Percentiles rank a stretch among this genome's conserved stretches.
phyloP scores from a whole-genome alignment of 2,888 invertebrate genomes.

The Bombylius discolor region DNA sequence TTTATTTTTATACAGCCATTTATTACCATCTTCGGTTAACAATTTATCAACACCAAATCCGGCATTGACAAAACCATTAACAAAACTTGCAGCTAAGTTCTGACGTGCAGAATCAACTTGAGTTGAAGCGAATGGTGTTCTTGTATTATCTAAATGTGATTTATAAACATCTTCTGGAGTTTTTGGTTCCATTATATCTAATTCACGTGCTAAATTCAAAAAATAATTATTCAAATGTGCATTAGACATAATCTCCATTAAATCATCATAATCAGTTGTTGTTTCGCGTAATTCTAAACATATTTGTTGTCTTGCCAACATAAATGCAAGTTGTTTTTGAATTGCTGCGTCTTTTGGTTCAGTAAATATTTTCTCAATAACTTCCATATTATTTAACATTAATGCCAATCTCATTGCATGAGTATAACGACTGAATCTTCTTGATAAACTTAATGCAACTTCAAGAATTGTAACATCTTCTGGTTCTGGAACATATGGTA shows the following conservation, averaged over 20 bases:
- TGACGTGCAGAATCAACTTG: slow-evolving; percentile 90
- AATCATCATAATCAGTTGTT: slow-evolving; percentile 53
- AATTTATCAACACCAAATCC: slow-evolving; percentile 96
- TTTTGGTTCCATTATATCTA: slow-evolving; percentile 99
- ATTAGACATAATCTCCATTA: slow-evolving; percentile 87
- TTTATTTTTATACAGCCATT: slow-evolving; percentile 94
- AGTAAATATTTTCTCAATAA: slow-evolving; percentile 73
- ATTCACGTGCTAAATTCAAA: slow-evolving; percentile 82
- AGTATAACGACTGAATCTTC: slow-evolving; percentile 76
- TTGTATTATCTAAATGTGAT: slow-evolving; percentile 82
- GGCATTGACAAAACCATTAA: slow-evolving; percentile 97
- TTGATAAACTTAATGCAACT: slow-evolving; percentile 71
- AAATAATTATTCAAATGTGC: slow-evolving; percentile 88
- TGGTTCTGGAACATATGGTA: slow-evolving; percentile 89
- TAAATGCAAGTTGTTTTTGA: slow-evolving; percentile 90
- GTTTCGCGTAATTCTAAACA: slow-evolving; percentile 65
- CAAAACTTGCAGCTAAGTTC: slow-evolving; percentile 94
- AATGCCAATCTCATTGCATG: slow-evolving; percentile 85
- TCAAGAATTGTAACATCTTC: slow-evolving; percentile 76
- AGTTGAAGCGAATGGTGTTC: slow-evolving; percentile 59
- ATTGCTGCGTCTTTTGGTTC: slow-evolving; percentile 67
- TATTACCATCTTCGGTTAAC: slow-evolving; percentile 68
- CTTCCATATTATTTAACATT: slow-evolving; percentile 68
- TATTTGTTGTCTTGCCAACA: slow-evolving; percentile 89
- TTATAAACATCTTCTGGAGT: slow-evolving; percentile 99